Evolutionary conservation across 2,888 invertebrate genomes (phyloP).

Genomic region (Aspidapion aeneum): DNA sequence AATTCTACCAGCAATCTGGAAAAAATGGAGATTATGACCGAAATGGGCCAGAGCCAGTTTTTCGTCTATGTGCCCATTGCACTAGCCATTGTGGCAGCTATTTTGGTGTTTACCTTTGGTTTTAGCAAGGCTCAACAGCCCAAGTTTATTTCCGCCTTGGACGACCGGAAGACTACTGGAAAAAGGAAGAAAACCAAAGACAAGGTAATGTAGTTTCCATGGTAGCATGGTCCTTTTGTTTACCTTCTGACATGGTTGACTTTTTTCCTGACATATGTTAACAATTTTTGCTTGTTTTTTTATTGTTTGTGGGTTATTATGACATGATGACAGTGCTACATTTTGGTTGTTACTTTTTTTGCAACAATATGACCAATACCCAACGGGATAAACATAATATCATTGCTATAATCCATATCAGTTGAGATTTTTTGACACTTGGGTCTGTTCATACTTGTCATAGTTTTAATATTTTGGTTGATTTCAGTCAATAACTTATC

Average conservation of each 20-base stretch:
- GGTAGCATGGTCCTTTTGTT: background rate
- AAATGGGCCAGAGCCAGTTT: slow-evolving; percentile 57
- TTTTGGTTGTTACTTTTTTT: too few species aligned
- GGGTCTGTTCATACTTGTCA: too few species aligned
- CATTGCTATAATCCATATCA: too few species aligned
- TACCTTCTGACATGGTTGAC: background rate
- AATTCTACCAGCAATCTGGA: background rate
- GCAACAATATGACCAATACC: too few species aligned
- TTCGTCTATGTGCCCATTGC: slow-evolving; percentile 56
- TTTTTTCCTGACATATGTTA: slow-evolving; percentile 16
- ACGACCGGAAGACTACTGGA: slow-evolving; percentile 64
- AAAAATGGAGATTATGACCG: slow-evolving; percentile 58
- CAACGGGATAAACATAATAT: too few species aligned
- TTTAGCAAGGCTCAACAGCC: slow-evolving; percentile 57
- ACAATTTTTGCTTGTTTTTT: background rate
- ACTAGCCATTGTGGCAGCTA: slow-evolving; percentile 43
- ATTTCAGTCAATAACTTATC: too few species aligned
- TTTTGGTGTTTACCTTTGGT: slow-evolving; percentile 40
- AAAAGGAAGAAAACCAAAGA: slow-evolving; percentile 68
- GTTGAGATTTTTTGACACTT: too few species aligned
- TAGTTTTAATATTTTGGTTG: too few species aligned
- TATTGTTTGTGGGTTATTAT: background rate
- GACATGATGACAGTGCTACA: too few species aligned
- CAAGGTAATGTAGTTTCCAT: slow-evolving; percentile 52
- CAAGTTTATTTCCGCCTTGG: slow-evolving; percentile 67